A percentile compares a stretch with the other conserved stretches of the same genome.
phyloP scores from a whole-genome alignment of 2,888 invertebrate species.

The Iselma pallidipennis region DNA sequence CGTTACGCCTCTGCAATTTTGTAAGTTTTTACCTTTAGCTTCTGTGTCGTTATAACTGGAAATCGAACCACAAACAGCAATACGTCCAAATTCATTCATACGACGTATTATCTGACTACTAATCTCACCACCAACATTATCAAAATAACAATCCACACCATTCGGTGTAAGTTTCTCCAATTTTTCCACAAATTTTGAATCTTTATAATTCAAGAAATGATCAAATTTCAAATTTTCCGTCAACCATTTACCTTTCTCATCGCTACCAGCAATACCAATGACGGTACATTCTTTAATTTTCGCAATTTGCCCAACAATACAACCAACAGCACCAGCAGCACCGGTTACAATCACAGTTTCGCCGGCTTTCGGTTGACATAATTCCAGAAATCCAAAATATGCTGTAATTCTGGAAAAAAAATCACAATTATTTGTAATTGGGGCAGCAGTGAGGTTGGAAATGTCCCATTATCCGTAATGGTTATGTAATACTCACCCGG shows the following conservation, averaged over 20 bases:
- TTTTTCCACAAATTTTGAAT: slow-evolving; percentile 57
- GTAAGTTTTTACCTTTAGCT: slow-evolving; percentile 11
- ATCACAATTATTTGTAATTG: too few relatives aligned
- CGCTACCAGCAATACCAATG: slow-evolving; percentile 72
- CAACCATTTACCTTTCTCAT: slow-evolving; percentile 68
- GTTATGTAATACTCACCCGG: slow-evolving; percentile 60
- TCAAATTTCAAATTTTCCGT: slow-evolving; percentile 70
- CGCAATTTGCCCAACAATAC: slow-evolving; percentile 75
- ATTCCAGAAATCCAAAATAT: slow-evolving; percentile 71
- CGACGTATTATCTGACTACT: slow-evolving; percentile 63
- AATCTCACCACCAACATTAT: slow-evolving; percentile 74
- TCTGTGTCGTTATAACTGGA: slow-evolving; percentile 63
- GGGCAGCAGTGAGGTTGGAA: not conserved
- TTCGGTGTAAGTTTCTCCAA: slow-evolving; percentile 66
- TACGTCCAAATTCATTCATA: slow-evolving; percentile 67
- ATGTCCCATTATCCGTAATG: too few relatives aligned
- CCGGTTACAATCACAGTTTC: slow-evolving; percentile 73
- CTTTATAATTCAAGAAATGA: slow-evolving; percentile 72
- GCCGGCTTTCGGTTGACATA: slow-evolving; percentile 69
- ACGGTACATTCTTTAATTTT: slow-evolving; percentile 71
- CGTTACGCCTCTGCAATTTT: too few relatives aligned
- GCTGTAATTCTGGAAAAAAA: slow-evolving; percentile 68
- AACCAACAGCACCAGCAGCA: slow-evolving; percentile 79
- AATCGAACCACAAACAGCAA: slow-evolving; percentile 73
- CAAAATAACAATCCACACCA: slow-evolving; percentile 75